Evolutionary conservation across 2,888 invertebrate species (phyloP).

Genomic region (Eubasilissa splendida): DNA sequence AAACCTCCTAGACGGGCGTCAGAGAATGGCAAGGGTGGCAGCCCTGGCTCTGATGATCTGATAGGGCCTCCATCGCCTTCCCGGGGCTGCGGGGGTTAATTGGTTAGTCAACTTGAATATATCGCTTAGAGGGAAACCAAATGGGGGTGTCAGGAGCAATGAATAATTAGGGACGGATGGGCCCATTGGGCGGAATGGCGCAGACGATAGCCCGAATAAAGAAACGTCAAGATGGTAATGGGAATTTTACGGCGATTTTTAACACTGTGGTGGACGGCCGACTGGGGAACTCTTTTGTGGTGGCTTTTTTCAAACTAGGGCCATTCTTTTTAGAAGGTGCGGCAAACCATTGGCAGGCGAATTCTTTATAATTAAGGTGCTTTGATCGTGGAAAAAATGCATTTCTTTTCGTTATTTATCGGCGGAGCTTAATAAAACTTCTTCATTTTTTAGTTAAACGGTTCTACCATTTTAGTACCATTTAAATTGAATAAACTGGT

Average conservation of each 20-base stretch:
- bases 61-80: not conserved
- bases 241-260: slow-evolving; percentile 23
- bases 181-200: slow-evolving; percentile 17
- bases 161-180: slow-evolving; percentile 50
- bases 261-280: not conserved
- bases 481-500: too few species aligned
- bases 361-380: too few species aligned
- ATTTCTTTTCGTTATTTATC: too few species aligned
- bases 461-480: too few species aligned
- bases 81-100: slow-evolving; percentile 40
- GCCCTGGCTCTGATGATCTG: slow-evolving; percentile 11
- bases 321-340: too few species aligned
- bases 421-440: too few species aligned
- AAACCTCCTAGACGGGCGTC: too few species aligned
- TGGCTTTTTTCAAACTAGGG: too few species aligned
- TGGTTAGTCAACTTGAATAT: slow-evolving; percentile 44
- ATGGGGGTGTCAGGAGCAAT: slow-evolving; percentile 49
- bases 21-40: not conserved
- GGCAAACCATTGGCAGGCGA: too few species aligned
- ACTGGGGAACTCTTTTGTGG: too few species aligned
- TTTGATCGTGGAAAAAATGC: too few species aligned
- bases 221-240: slow-evolving; percentile 35
- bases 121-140: slow-evolving; percentile 26
- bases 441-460: too few species aligned
- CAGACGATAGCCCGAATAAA: slow-evolving; percentile 23